Conservation (phyloP, 2,113 vertebrate species). For the Vimba vimba region DNA sequence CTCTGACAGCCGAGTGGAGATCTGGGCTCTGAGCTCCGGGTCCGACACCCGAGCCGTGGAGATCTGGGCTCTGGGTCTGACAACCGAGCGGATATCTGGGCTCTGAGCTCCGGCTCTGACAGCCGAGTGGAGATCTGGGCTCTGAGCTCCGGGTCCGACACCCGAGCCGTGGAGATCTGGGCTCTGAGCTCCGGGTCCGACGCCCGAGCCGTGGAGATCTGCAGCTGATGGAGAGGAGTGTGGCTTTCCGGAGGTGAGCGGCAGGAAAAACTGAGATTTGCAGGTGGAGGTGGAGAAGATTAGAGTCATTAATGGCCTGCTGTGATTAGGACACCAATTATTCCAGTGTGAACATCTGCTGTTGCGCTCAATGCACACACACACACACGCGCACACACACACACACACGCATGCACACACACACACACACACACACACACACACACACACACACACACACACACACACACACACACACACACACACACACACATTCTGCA, state of each 20-base stretch:
- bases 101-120: slow-evolving; percentile 5
- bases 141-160: slow-evolving; percentile 9
- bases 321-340: slow-evolving; percentile 73
- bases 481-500: background rate
- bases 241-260: slow-evolving; percentile 9
- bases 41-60: no score
- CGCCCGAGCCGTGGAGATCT: background rate
- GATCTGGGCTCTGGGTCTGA: no score
- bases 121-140: background rate
- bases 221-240: slow-evolving; percentile 5
- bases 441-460: background rate
- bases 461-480: background rate
- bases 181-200: slow-evolving; percentile 12
- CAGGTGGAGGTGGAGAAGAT: background rate
- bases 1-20: background rate
- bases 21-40: background rate
- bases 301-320: slow-evolving; percentile 57
- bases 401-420: background rate
- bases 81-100: background rate
- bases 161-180: background rate
- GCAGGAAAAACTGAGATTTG: slow-evolving; percentile 8
- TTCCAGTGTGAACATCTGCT: slow-evolving; percentile 74
- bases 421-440: slow-evolving; percentile 16
- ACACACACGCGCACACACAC: background rate
- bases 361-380: slow-evolving; percentile 60